Percentiles rank a stretch among this genome's conserved stretches.
Evolutionary conservation across 2,797 vertebrate genomes (phyloP).

Genomic region (Manis crassicaudata): DNA sequence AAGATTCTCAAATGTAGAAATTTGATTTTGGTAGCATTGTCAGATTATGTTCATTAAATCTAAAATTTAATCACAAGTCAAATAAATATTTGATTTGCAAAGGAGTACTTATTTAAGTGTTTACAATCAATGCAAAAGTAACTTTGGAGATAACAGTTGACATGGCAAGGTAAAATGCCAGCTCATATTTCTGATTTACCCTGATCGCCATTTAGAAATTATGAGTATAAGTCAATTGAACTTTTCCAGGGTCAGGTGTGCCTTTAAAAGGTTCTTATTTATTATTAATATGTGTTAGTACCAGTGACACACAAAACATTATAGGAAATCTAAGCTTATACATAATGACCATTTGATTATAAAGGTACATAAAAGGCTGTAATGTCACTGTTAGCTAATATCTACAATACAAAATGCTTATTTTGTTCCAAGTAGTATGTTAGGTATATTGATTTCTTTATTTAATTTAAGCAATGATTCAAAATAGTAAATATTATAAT

Average conservation of each 20-base stretch:
- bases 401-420: not conserved
- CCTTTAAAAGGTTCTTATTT: constrained; percentile 38
- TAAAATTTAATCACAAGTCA: not conserved
- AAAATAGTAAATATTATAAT: not conserved
- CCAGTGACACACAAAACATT: not conserved
- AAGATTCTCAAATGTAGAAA: not conserved
- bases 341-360: not conserved
- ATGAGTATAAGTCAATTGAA: constrained; percentile 6
- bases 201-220: not conserved
- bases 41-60: not conserved
- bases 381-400: not conserved
- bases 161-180: not conserved
- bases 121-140: constrained; percentile 10
- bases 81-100: constrained; percentile 19
- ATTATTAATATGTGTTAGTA: constrained; percentile 22
- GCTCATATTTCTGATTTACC: not conserved
- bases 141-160: not conserved
- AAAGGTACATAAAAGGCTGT: not conserved
- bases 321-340: not conserved
- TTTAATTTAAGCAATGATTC: not conserved
- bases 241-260: not conserved
- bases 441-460: not conserved
- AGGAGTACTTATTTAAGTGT: not conserved
- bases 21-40: not conserved
- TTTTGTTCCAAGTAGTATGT: not conserved